Evolutionary conservation across 2,797 vertebrate genomes (phyloP), one percentile per base, ranked within the genome.

Genomic region (Enteromius viviparus): DNA sequence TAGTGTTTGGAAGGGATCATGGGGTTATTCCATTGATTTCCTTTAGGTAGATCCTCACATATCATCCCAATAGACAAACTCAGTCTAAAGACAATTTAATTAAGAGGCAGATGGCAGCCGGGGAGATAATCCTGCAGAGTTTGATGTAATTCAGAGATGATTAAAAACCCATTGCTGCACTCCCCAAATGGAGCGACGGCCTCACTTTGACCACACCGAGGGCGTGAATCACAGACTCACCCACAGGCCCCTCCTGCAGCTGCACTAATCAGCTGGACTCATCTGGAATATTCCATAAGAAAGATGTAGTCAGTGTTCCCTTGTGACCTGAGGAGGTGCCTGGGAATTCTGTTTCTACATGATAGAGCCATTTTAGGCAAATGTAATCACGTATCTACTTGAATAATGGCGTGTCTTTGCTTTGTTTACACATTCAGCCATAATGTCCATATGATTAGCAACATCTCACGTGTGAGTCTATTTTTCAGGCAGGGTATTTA

Each of bases 51-150:
- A 82, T 71, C 75, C 29, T 79, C 53, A 47, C 75, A 65, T 82
- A 78, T 49, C 86, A 85, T 84, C 78, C 64, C 66, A 83, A 77
- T 76, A 86, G 68, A 82, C 76, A 53, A 72, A 87, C 79, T 58
- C 62, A 80, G 78, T 85, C 80, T 85, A 86, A 90, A 88, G 80
- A 79, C 86, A 85, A 32, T 78, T 83, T 85, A 88, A 91, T 91
- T 89, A 88, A 85, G 79, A 81, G 80, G 84, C 87, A 80, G 66
- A 81, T 76, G 77, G 58, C 78, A 69, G 79, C 79, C 78, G 83
- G 65, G 76, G 72, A 87, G 81, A 74, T 84, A 88, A 90, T 87
- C 88, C 85, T 26, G 62, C 29, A 83, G 86, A 86, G 85, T 87
- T 86, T 87, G 83, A 83, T 78, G 83, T 81, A 87, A 89, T 87